Base-by-base conservation (phyloP, 2,888 invertebrate genomes). In the Mystacides longicornis region DNA sequence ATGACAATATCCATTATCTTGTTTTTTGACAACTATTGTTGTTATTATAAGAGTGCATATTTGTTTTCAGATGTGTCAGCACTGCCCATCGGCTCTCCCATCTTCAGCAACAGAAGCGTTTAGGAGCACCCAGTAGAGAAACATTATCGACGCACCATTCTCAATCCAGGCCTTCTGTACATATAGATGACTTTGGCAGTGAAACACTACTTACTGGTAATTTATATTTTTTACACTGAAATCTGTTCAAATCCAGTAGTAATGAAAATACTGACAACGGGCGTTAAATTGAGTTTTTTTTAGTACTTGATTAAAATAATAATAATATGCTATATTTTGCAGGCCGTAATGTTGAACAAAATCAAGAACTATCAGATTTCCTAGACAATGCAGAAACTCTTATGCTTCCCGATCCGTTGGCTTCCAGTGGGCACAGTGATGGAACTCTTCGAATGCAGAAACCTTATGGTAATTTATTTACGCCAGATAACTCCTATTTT, bases 371-470 rank as follows among this genome's bases (percentile, higher is more conserved):
- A 31, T 53, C 55, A 20, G 56, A 60, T 37, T 60, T 58, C 49
- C 52, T 48, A 33, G 56, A 56, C 18, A 55, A 61, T 19, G 20
- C 54, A 27, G 58, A 61, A 11, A 54, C 46, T 42, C 56, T 61
- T 22, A 58, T 60, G 56, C 52, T 61, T 37, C 61, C 61, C 16
- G 61, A 60, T 18, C 54, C 61, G 1, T 23, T 60, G 49, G 59
- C 61, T 14, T 58, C 58, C 49, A 58, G 56, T 49, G 55, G 46
- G 16, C 54, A 55, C 20, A 18, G 49, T 7, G 58, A 58, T 11
- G 43, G 43, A 23, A 47, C 50, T 23, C 43, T 49, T 49, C 27
- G 4, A 3, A 37, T 37, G 27, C 33, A 47, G 18, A 53, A 53
- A 16, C 21, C 47, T 19, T 48, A 48, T 33, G 53, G 53, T 53